phyloP scores from a whole-genome alignment of 2,888 invertebrate species.

The Lasioglossum villosulum region DNA sequence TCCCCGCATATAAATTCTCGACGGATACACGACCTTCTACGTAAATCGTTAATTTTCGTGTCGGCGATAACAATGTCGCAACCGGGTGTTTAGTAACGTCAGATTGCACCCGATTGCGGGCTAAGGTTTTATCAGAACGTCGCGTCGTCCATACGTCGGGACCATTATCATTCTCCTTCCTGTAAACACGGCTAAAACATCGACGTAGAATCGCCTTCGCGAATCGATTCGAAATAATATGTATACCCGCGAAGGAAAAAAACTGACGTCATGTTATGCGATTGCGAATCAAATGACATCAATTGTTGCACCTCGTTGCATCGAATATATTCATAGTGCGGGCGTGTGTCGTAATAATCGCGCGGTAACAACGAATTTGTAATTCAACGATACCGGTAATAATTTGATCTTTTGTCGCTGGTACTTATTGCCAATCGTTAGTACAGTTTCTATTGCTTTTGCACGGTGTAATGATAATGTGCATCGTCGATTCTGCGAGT shows the following conservation, averaged over 20 bases:
- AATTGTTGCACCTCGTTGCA: slow-evolving; percentile 24
- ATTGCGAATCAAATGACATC: slow-evolving; percentile 12
- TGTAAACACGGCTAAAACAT: neutral
- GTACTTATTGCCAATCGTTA: neutral
- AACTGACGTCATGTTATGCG: slow-evolving; percentile 16
- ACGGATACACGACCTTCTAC: neutral
- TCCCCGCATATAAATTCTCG: neutral
- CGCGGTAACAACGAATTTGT: neutral
- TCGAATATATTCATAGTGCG: neutral
- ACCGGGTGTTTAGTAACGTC: slow-evolving; percentile 23
- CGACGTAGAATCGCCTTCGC: neutral
- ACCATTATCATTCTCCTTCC: slow-evolving; percentile 1
- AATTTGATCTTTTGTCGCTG: neutral
- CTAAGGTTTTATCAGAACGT: slow-evolving; percentile 11
- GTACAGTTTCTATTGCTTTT: neutral
- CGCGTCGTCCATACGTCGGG: neutral
- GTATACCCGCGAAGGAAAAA: neutral
- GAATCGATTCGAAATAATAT: slow-evolving; percentile 6
- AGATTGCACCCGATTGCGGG: slow-evolving; percentile 26
- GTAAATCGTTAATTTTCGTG: slow-evolving; percentile 18
- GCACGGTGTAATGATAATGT: neutral
- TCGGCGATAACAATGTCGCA: slow-evolving; percentile 25
- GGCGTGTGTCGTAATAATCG: neutral
- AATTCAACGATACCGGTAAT: neutral
- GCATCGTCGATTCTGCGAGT: neutral